Evolutionary conservation across 2,113 vertebrate species (phyloP).

Genomic region (Xyrauchen texanus): DNA sequence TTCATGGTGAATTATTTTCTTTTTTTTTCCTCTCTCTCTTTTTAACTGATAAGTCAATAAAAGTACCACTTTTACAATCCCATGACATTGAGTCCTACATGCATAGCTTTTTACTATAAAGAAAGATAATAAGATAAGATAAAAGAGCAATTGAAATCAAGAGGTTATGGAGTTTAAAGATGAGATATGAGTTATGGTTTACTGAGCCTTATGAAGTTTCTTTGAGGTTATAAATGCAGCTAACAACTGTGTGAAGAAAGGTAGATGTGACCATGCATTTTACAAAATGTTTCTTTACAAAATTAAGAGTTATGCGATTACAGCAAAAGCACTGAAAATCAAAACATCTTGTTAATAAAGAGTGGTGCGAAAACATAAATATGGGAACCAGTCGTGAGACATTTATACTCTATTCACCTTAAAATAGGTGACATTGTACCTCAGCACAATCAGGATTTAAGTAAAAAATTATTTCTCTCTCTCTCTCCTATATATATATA

Average conservation of each 20-base stretch:
- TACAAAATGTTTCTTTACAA: constrained; percentile 16
- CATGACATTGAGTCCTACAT: constrained; percentile 17
- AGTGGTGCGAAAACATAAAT: constrained; percentile 48
- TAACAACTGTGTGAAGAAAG: constrained; percentile 16
- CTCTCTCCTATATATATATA: not conserved
- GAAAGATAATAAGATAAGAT: not conserved
- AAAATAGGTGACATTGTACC: constrained; percentile 48
- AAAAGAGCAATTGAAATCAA: constrained; percentile 2
- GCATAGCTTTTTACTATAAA: not conserved
- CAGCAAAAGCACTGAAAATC: constrained; percentile 30
- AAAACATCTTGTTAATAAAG: constrained; percentile 37
- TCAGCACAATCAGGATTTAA: constrained; percentile 35
- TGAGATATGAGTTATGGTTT: constrained; percentile 23
- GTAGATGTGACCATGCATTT: constrained; percentile 29
- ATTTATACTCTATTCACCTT: constrained; percentile 32
- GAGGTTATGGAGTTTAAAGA: constrained; percentile 25
- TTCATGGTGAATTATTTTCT: constrained; percentile 1
- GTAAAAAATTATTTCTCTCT: constrained; percentile 39
- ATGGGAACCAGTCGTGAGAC: constrained; percentile 32
- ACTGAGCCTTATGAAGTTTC: not conserved
- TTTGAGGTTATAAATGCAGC: constrained; percentile 14
- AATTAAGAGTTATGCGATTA: constrained; percentile 29
- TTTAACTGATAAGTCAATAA: constrained; percentile 12
- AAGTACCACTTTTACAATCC: constrained; percentile 31
- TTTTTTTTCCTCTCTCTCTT: not conserved